Percentiles rank a stretch among this genome's conserved stretches.
Conservation (phyloP, 2,113 vertebrate species). For the Vimba vimba region DNA sequence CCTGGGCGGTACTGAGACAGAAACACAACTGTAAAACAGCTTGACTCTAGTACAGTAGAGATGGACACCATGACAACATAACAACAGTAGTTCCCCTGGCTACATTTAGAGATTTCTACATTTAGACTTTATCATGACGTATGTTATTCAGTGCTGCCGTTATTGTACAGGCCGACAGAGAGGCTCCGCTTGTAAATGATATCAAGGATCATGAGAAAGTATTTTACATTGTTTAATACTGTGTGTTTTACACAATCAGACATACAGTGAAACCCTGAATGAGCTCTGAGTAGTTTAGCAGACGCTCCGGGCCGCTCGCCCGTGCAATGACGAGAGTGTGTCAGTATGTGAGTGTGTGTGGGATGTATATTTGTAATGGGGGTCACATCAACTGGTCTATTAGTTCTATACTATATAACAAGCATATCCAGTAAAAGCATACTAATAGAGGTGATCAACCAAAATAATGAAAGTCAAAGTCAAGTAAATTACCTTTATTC, state of each 20-base stretch:
- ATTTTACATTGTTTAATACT: slow-evolving; percentile 66
- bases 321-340: slow-evolving; percentile 1
- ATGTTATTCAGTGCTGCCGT: slow-evolving; percentile 61
- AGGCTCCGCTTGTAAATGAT: slow-evolving; percentile 68
- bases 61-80: slow-evolving; percentile 65
- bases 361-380: slow-evolving; percentile 29
- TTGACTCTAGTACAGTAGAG: slow-evolving; percentile 39
- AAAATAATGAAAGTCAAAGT: background rate
- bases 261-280: slow-evolving; percentile 62
- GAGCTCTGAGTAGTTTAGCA: slow-evolving; percentile 73
- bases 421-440: background rate
- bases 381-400: background rate
- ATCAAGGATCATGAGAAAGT: slow-evolving; percentile 63
- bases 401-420: background rate
- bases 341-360: slow-evolving; percentile 43
- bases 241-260: slow-evolving; percentile 58
- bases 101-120: slow-evolving; percentile 49
- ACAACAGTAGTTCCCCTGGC: slow-evolving; percentile 63
- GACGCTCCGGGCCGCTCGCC: slow-evolving; percentile 40
- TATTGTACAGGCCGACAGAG: slow-evolving; percentile 54
- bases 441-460: background rate
- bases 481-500: too few species aligned
- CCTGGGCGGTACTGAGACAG: slow-evolving; percentile 81
- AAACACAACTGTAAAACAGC: slow-evolving; percentile 30
- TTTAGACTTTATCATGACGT: slow-evolving; percentile 62